These are phyloP conservation scores for Arizona elegans DNA, from an alignment of 2,113 vertebrate genomes.

Conservation along the genomic window DNA sequence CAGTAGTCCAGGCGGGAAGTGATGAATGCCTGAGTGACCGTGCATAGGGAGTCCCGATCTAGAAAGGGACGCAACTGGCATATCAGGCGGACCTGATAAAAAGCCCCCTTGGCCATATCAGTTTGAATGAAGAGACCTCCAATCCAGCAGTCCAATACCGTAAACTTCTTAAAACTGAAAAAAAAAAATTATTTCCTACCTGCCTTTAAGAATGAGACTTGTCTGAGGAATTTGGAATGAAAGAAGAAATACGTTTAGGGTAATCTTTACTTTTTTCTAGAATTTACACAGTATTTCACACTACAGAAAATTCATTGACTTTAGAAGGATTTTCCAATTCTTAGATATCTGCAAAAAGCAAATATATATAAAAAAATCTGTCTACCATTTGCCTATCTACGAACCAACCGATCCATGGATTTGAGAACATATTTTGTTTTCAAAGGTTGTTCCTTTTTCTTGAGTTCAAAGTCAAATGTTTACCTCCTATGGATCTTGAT, in stretches of 20 bases:
- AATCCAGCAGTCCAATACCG: neutral
- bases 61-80: no score
- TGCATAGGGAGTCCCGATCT: no score
- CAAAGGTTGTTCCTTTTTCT: neutral
- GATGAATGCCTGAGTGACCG: no score
- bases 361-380: neutral
- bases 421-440: neutral
- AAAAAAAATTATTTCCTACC: neutral
- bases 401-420: neutral
- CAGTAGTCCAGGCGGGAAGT: no score
- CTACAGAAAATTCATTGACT: neutral
- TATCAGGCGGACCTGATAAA: no score
- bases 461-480: neutral
- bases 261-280: neutral
- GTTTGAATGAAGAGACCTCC: neutral
- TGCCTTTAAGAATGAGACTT: neutral
- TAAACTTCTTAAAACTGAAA: neutral
- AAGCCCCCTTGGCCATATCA: neutral
- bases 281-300: neutral
- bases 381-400: neutral
- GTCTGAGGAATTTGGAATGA: neutral
- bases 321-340: neutral
- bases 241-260: neutral
- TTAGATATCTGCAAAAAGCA: neutral
- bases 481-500: neutral